Evolutionary conservation across 1,140 invertebrate genomes (phyloP).

Genomic region (Mylabris phalerata): DNA sequence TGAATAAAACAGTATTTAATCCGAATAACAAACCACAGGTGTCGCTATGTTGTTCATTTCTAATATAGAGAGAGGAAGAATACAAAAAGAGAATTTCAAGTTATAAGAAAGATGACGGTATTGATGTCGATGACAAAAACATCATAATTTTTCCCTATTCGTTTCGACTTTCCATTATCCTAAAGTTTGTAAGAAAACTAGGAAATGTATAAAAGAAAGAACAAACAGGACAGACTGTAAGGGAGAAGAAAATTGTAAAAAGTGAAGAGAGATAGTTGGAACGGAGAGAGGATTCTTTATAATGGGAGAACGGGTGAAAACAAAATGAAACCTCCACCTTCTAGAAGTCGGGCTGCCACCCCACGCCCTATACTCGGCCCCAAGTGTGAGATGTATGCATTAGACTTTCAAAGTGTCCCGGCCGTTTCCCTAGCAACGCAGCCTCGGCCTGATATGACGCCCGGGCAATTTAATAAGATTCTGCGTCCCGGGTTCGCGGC

Average conservation of each 20-base stretch:
- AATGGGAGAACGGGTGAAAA: constrained; percentile 36
- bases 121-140: too few relatives aligned
- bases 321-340: constrained; percentile 29
- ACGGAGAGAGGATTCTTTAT: constrained; percentile 17
- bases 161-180: too few relatives aligned
- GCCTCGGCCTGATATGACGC: constrained; percentile 42
- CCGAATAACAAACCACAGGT: constrained; percentile 2
- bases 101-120: too few relatives aligned
- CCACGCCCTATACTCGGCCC: constrained; percentile 33
- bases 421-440: constrained; percentile 42
- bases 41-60: not conserved
- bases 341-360: constrained; percentile 5
- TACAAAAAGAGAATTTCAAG: not conserved
- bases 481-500: constrained; percentile 34
- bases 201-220: too few relatives aligned
- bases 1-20: constrained; percentile 8
- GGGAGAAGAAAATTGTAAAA: too few relatives aligned
- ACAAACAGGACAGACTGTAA: too few relatives aligned
- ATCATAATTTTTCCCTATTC: too few relatives aligned
- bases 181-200: too few relatives aligned
- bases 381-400: constrained; percentile 45
- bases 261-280: constrained; percentile 9
- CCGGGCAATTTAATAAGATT: constrained; percentile 45
- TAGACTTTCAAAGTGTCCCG: constrained; percentile 45
- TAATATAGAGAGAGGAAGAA: constrained; percentile 1